phyloP scores from a whole-genome alignment of 2,797 vertebrate genomes.

The Botia kubotai region DNA sequence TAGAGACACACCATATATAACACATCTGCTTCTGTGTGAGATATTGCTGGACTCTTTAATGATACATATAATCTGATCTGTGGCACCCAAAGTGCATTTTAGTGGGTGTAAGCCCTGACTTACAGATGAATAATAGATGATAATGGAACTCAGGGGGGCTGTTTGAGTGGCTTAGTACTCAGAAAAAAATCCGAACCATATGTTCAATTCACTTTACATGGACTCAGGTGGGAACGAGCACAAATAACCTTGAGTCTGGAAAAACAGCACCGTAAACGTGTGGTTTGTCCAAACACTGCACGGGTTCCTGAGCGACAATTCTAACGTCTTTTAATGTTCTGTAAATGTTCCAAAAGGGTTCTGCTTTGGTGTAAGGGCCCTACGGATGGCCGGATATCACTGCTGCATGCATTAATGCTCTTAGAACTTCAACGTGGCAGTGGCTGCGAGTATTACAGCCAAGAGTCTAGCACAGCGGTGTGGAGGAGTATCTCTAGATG shows the following conservation, averaged over 20 bases:
- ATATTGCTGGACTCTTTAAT: constrained; percentile 6
- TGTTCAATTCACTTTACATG: constrained; percentile 61
- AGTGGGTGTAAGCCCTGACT: constrained; percentile 62
- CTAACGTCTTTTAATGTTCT: background rate
- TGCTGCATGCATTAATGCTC: background rate
- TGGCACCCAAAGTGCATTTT: constrained; percentile 59
- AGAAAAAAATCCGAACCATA: constrained; percentile 68
- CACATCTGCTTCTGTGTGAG: background rate
- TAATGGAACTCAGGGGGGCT: constrained; percentile 62
- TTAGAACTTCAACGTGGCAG: background rate
- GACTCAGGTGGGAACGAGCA: constrained; percentile 20
- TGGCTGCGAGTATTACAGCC: background rate
- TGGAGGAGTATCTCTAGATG: background rate
- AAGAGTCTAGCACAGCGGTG: background rate
- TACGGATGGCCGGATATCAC: background rate
- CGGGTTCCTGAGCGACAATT: background rate
- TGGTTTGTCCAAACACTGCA: background rate
- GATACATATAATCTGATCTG: constrained; percentile 32
- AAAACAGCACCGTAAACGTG: constrained; percentile 17
- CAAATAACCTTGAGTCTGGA: constrained; percentile 30
- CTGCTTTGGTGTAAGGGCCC: background rate
- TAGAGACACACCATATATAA: constrained; percentile 17
- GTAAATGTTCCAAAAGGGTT: background rate
- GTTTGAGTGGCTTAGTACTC: constrained; percentile 62
- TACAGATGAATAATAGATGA: constrained; percentile 74